Base-by-base conservation (phyloP, 2,888 invertebrate species). In the Stenodema calcarata region DNA sequence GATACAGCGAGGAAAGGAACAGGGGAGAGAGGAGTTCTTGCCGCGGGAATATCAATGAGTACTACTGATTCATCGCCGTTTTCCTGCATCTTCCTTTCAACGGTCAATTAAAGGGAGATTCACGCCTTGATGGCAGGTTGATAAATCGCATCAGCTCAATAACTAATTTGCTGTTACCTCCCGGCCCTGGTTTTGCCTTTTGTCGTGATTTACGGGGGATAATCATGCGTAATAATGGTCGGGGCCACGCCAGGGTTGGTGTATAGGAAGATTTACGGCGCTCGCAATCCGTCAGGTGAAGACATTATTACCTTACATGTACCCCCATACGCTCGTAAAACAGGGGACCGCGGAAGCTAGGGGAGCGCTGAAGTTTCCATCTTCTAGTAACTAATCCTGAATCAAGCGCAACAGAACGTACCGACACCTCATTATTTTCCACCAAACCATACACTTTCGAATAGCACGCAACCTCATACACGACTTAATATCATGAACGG, bases 41-140 rank as follows among this genome's bases (percentile, higher is more conserved):
- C 80, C 30, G 54, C 27, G 82, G 70, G 35, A 69, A 82, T 69
- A 81, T 81, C 54, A 81, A 81, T 81, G 81, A 81, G 81, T 62
- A 28, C 42, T 44, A 69, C 69, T 82, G 82, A 82, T 82, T 82
- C 82, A 82, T 82, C 35, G 69, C 62, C 41, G 30, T 54, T 69
- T 82, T 69, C 82, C 69, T 81, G 62, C 62, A 54, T 69, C 82
- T 62, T 82, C 82, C 62, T 82, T 28, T 50, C 69, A 62, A 82
- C 69, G 82, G 82, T 41, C 82, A 69, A 82, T 82, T 82, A 82
- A 69, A 69, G 62, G 41, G 41, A 69, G 82, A 69, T 69, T 35
- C 82, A 82, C 44, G 44, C 78, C 73, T 44, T 42, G 78, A 78
- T 78, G 78, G 35, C 41, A 23, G 78, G 78, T 78, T 73, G 73